Percentiles rank a stretch among this genome's conserved stretches.
Conservation (phyloP, 2,888 invertebrate species). For the Leptodirus hochenwartii region DNA sequence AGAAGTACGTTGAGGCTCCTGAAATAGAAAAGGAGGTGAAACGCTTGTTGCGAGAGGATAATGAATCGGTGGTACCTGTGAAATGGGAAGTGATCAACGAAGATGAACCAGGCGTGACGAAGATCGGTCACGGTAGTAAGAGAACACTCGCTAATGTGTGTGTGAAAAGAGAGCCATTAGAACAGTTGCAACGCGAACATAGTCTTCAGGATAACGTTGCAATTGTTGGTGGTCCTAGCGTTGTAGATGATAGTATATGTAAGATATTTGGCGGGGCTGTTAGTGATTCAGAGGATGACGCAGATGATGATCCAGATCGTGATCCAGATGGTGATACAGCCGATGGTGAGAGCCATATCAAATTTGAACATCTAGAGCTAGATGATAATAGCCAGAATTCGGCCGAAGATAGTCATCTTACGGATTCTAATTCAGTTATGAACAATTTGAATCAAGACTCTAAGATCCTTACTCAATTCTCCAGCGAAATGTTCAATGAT, state of each 20-base stretch:
- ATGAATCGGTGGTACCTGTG: conserved; percentile 67
- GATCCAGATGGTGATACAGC: too few relatives aligned
- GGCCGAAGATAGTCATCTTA: conserved; percentile 52
- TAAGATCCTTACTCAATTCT: conserved; percentile 38
- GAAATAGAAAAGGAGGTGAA: conserved; percentile 98
- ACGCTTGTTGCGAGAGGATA: conserved; percentile 73
- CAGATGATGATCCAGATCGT: too few relatives aligned
- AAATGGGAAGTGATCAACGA: conserved; percentile 81
- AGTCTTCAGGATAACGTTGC: conserved; percentile 17
- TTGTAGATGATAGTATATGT: conserved; percentile 40
- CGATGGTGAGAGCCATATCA: too few relatives aligned
- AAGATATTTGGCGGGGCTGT: conserved; percentile 88
- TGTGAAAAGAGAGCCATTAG: too few relatives aligned
- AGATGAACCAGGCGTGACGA: conserved; percentile 49
- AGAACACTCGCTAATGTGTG: conserved; percentile 23
- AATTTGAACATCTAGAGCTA: conserved; percentile 52
- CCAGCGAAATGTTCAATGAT: conserved; percentile 38
- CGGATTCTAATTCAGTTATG: conserved; percentile 46
- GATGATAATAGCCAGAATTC: conserved; percentile 63
- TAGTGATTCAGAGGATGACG: conserved; percentile 73
- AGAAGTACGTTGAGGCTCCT: conserved; percentile 92
- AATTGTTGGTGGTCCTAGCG: conserved; percentile 13
- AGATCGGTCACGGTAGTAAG: conserved; percentile 26
- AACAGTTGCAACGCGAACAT: too few relatives aligned
- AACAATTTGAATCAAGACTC: conserved; percentile 14